These are phyloP conservation scores for Tetragonula clypearis DNA, from an alignment of 1,140 invertebrate species.

Conservation along the genomic window DNA sequence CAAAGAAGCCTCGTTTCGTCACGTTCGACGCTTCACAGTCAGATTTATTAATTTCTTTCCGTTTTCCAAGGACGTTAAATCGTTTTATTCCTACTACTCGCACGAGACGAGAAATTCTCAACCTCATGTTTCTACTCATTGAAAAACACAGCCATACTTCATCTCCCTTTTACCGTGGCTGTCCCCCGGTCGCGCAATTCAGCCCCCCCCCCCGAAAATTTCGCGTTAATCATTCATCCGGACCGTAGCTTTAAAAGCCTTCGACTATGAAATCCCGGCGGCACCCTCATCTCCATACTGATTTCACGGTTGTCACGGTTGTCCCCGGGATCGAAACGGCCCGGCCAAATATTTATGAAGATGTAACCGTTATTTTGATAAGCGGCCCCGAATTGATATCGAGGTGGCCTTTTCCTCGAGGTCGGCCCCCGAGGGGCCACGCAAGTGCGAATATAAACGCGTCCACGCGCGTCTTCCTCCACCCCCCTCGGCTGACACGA, in stretches of 20 bases:
- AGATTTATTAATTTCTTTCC: too few species aligned
- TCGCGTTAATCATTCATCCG: constrained; percentile 32
- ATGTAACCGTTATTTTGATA: constrained; percentile 82
- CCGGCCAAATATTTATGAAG: constrained; percentile 81
- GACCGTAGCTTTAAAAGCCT: not conserved
- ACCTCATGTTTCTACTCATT: too few species aligned
- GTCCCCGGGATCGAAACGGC: constrained; percentile 60
- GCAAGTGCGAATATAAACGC: constrained; percentile 81
- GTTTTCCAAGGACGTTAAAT: too few species aligned
- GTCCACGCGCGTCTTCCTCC: constrained; percentile 68
- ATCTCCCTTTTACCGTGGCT: too few species aligned
- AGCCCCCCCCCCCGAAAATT: not conserved
- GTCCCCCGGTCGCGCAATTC: too few species aligned
- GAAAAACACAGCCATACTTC: too few species aligned
- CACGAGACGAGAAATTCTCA: too few species aligned
- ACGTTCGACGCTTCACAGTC: too few species aligned
- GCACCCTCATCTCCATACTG: constrained; percentile 75
- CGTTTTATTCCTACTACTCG: too few species aligned
- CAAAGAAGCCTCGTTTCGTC: too few species aligned
- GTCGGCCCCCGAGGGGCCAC: constrained; percentile 31
- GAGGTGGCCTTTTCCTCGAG: constrained; percentile 49
- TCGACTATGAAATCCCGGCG: constrained; percentile 28
- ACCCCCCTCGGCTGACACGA: constrained; percentile 39
- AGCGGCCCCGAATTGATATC: constrained; percentile 75
- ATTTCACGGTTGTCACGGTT: constrained; percentile 76